phyloP scores from a whole-genome alignment of 2,113 vertebrate species.

The Bombycilla garrulus region DNA sequence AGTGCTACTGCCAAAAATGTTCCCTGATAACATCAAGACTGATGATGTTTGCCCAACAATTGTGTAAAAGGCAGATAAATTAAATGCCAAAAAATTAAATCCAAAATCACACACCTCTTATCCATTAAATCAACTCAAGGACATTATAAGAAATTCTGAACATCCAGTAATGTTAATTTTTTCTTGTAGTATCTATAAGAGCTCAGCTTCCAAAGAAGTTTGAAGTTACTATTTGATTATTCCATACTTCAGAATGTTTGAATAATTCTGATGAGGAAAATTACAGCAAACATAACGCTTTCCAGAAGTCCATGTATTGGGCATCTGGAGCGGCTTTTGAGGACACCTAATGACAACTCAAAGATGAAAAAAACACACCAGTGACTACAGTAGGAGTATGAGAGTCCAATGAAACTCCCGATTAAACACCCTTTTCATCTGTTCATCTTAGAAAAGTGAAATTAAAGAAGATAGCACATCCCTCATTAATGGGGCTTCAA shows the following conservation, averaged over 20 bases:
- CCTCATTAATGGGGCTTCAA: background rate
- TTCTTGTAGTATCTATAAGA: background rate
- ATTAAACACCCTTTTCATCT: background rate
- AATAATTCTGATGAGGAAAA: background rate
- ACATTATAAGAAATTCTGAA: background rate
- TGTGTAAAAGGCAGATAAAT: background rate
- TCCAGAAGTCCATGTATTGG: fast-evolving
- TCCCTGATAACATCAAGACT: background rate
- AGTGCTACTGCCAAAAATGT: background rate
- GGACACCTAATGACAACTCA: background rate
- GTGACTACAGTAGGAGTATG: fast-evolving
- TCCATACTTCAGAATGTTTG: background rate
- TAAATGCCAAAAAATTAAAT: background rate
- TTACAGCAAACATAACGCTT: background rate
- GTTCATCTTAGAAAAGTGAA: background rate
- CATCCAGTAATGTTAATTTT: background rate
- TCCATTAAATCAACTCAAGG: background rate
- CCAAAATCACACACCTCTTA: fast-evolving
- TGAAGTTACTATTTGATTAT: background rate
- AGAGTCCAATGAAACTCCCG: background rate
- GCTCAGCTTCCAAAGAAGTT: background rate
- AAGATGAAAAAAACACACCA: background rate
- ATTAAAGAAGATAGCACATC: background rate
- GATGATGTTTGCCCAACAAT: background rate
- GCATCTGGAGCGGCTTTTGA: background rate